Evolutionary conservation across 92 coral and sea anemone genomes (phyloP), one percentile per base, ranked within the genome.

Genomic region (Muricea muricata): DNA sequence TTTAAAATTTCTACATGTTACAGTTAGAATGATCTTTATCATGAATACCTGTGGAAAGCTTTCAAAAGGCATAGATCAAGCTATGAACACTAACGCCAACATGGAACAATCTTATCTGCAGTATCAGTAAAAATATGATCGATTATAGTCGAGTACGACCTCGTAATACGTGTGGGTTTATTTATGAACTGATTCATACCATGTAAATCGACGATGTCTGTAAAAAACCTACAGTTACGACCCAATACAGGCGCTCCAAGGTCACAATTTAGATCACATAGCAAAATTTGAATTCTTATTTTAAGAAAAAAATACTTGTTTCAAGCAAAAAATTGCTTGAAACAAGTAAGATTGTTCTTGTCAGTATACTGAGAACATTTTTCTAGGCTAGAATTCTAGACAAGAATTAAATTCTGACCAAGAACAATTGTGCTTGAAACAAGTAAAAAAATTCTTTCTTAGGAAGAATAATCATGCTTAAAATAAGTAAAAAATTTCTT

Each of bases 11-110:
- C 88, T 76, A 41, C 61, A 85, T 29, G 60, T 79, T 39, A 85
- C 77, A 23, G 86, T 60, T 6, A 89, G 47, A 91, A 17, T 90
- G n/a, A n/a, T n/a, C 89, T 25, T 86, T 92, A 3, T 34, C 47
- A 25, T 29, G 39, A 39, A 75, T 41, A 54, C 81, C 79, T 45
- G 71, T 80, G 23, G 87, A 83, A 48, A 89, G 82, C 70, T 92
- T 89, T 24, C 91, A 93, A 80, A 79, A 92, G 13, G 79, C 88
- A 47, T 89, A 89, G 26, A 87, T 81, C 9, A 92, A 79, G 71
- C 86, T 88, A 66, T 91, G 94, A 77, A 88, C 94, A 61, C 94
- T 91, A 74, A 85, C 86, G 79, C 86, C 77, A 17, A 91, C 80
- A 76, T 65, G 85, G 65, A 57, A 84, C 87, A 13, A 84, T 40